Base-by-base conservation (phyloP, 53 echinoderm and acorn worm species). In the Astropecten irregularis region DNA sequence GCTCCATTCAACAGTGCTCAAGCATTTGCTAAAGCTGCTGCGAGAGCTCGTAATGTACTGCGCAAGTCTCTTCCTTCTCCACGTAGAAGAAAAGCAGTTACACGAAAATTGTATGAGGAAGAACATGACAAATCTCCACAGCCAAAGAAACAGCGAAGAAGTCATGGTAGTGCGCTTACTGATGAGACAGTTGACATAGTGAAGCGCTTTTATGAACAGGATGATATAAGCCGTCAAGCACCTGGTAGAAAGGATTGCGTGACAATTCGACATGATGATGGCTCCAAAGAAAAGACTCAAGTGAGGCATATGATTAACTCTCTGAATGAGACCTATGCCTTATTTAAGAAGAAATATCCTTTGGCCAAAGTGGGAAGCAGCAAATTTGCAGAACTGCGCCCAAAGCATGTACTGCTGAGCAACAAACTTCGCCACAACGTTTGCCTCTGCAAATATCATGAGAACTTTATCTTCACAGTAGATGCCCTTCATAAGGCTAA, bases 351-450 rank as follows among this genome's bases (percentile, higher is more conserved):
- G 16, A 72, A 85, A 59, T 86, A 86, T 28, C 68, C 87, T 40
- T 35, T 21, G 2, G 15, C 51, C 46, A 79, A 64, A 21, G 49
- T 86, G 34, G 79, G 77, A 1, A 86, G 68, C 20, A 77, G 76
- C 33, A 86, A 86, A 62, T 85, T 87, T 82, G 82, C 82, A 28
- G 54, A 81, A 82, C 40, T 87, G 58, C 68, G 87, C 23, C 87
- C 69, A 8, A 81, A 87, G 70, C 55, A 87, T 82, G 87, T 87
- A n/a, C n/a, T n/a, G n/a, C n/a, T n/a, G n/a, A n/a, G n/a, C n/a
- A n/a, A n/a, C n/a, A n/a, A n/a, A n/a, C n/a, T n/a, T n/a, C n/a
- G n/a, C n/a, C n/a, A n/a, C n/a, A n/a, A n/a, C n/a, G n/a, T n/a
- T n/a, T n/a, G n/a, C n/a, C n/a, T n/a, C n/a, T n/a, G n/a, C n/a